These are phyloP conservation scores for Clitarchus hookeri DNA, from an alignment of 2,888 invertebrate genomes.

Conservation along the genomic window DNA sequence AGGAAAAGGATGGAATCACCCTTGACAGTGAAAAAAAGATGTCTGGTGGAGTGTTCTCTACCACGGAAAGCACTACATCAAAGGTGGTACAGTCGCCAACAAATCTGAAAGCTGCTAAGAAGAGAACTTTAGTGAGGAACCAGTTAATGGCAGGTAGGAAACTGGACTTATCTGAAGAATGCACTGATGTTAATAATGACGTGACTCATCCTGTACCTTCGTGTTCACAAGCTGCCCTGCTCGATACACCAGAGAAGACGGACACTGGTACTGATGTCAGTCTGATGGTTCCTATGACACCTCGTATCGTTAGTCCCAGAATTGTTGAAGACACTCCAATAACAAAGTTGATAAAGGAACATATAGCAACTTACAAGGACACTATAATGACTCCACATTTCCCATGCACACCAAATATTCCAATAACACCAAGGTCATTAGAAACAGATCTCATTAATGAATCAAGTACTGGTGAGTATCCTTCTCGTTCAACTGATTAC, in stretches of 20 bases:
- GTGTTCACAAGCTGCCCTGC: not conserved
- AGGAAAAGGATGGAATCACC: not conserved
- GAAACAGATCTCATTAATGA: not conserved
- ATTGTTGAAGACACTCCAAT: conserved; percentile 32
- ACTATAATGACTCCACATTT: conserved; percentile 35
- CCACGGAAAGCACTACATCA: not conserved
- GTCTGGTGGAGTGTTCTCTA: not conserved
- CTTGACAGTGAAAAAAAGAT: not conserved
- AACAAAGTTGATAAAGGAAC: conserved; percentile 26
- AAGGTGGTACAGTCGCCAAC: conserved; percentile 31
- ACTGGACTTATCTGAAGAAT: conserved; percentile 3
- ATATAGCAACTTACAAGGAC: not conserved
- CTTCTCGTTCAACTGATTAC: conserved; percentile 32
- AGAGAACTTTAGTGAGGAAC: conserved; percentile 12
- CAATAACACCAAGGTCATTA: conserved; percentile 31
- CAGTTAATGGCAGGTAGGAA: not conserved
- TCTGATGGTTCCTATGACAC: conserved; percentile 33
- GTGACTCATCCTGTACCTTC: not conserved
- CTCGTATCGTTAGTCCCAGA: conserved; percentile 34
- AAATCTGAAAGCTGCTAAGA: conserved; percentile 26
- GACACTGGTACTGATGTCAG: not conserved
- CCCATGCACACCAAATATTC: conserved; percentile 35
- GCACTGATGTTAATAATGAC: not conserved
- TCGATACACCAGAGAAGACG: conserved; percentile 16
- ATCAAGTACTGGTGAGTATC: conserved; percentile 19